These are phyloP conservation scores for Eclectus roratus DNA, from an alignment of 2,113 vertebrate genomes.

Conservation along the genomic window DNA sequence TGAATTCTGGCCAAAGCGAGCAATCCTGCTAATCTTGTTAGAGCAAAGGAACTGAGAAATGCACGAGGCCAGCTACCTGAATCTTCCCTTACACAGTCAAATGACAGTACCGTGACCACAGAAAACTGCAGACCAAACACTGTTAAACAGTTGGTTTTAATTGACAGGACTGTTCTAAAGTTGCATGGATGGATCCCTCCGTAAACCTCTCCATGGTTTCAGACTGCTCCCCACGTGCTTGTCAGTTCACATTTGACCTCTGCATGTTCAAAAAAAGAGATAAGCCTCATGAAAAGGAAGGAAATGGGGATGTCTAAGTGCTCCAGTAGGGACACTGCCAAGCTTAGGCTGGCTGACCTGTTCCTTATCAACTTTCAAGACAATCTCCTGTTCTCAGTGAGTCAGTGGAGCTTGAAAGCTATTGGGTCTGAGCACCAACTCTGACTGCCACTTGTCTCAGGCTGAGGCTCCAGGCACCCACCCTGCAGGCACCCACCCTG, in stretches of 20 bases:
- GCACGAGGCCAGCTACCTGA: background rate
- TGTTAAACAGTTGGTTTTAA: background rate
- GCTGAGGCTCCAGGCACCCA: rapidly evolving
- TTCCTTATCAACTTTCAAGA: background rate
- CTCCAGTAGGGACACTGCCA: background rate
- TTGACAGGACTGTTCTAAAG: background rate
- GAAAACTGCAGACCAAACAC: background rate
- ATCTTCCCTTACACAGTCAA: background rate
- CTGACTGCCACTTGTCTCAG: background rate
- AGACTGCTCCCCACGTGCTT: background rate
- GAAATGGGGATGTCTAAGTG: background rate
- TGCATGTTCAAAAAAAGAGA: background rate
- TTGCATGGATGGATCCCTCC: background rate
- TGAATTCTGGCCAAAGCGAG: background rate
- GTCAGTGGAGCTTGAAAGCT: background rate
- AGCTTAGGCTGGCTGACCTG: background rate
- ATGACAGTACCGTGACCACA: background rate
- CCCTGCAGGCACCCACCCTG: background rate
- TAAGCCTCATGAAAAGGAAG: background rate
- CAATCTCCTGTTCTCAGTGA: background rate
- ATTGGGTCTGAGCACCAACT: background rate
- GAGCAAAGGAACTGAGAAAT: background rate
- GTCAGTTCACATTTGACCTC: background rate
- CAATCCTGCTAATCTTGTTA: background rate
- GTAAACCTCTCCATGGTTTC: background rate